A percentile compares a stretch with the other conserved stretches of the same genome.
phyloP scores from a whole-genome alignment of 2,797 vertebrate genomes.

The Dryobates pubescens region DNA sequence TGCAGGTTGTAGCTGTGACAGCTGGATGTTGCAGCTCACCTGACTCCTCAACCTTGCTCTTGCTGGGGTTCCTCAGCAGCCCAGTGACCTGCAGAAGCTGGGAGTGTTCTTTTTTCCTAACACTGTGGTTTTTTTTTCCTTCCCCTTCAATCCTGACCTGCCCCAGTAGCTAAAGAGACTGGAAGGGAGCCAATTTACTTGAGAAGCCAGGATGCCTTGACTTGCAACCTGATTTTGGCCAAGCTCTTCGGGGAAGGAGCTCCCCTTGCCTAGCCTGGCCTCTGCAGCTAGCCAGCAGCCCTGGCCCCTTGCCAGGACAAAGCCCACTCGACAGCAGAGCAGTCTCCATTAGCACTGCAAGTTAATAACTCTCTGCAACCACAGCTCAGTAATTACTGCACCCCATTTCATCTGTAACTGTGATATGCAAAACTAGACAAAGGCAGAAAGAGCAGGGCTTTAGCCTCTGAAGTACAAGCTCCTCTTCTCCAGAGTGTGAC shows the following conservation, averaged over 20 bases:
- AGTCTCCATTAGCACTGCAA: not conserved
- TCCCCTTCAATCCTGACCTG: not conserved
- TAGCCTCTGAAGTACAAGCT: not conserved
- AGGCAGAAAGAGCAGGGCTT: not conserved
- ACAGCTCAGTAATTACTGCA: not conserved
- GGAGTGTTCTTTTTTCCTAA: not conserved
- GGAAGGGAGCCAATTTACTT: not conserved
- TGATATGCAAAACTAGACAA: not conserved
- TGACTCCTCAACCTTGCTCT: not conserved
- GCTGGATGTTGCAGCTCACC: not conserved
- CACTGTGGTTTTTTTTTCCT: not conserved
- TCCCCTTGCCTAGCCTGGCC: not conserved
- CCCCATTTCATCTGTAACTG: not conserved
- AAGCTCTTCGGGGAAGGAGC: not conserved
- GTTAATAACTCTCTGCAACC: not conserved
- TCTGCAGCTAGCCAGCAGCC: not conserved
- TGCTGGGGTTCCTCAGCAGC: not conserved
- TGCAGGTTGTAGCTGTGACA: not conserved
- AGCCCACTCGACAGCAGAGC: not conserved
- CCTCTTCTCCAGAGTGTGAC: not conserved
- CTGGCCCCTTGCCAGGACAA: not conserved
- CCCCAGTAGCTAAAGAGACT: not conserved
- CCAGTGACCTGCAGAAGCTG: not conserved
- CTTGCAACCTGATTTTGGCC: not conserved
- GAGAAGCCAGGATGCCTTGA: not conserved